Conservation (phyloP, 1,140 invertebrate species). For the Choristoneura fumiferana region DNA sequence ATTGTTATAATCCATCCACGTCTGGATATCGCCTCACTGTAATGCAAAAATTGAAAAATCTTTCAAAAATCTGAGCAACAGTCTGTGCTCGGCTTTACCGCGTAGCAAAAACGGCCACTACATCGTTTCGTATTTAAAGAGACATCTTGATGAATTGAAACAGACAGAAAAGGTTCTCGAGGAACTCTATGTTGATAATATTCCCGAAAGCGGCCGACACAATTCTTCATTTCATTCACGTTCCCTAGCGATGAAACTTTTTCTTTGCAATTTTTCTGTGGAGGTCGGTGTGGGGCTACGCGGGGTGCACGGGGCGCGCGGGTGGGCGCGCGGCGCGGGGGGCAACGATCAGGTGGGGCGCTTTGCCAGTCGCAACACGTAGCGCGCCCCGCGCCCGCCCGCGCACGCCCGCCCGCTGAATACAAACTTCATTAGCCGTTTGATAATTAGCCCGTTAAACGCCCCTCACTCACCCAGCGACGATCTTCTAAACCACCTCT, state of each 20-base stretch:
- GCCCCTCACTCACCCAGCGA: slow-evolving; percentile 65
- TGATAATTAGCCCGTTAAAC: slow-evolving; percentile 79
- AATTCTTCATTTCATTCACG: slow-evolving; percentile 78
- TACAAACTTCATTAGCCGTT: slow-evolving; percentile 79
- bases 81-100: slow-evolving; percentile 8
- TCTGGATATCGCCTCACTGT: too few species aligned
- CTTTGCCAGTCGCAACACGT: slow-evolving; percentile 73
- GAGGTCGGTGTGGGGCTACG: slow-evolving; percentile 49
- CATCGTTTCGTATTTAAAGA: slow-evolving; percentile 34
- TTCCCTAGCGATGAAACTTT: slow-evolving; percentile 78
- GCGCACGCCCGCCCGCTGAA: slow-evolving; percentile 66
- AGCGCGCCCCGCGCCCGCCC: slow-evolving; percentile 51
- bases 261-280: slow-evolving; percentile 78
- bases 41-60: too few species aligned
- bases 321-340: slow-evolving; percentile 41
- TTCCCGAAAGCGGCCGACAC: slow-evolving; percentile 74
- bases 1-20: too few species aligned
- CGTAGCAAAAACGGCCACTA: slow-evolving; percentile 15
- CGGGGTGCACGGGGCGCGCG: too few species aligned
- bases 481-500: slow-evolving; percentile 53
- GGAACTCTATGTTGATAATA: slow-evolving; percentile 70
- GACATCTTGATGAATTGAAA: slow-evolving; percentile 68
- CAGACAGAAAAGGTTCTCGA: slow-evolving; percentile 68
- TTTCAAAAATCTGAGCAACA: slow-evolving; percentile 3
- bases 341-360: slow-evolving; percentile 70